Base-by-base conservation (phyloP, 2,113 vertebrate species). In the Campylorhamphus procurvoides region DNA sequence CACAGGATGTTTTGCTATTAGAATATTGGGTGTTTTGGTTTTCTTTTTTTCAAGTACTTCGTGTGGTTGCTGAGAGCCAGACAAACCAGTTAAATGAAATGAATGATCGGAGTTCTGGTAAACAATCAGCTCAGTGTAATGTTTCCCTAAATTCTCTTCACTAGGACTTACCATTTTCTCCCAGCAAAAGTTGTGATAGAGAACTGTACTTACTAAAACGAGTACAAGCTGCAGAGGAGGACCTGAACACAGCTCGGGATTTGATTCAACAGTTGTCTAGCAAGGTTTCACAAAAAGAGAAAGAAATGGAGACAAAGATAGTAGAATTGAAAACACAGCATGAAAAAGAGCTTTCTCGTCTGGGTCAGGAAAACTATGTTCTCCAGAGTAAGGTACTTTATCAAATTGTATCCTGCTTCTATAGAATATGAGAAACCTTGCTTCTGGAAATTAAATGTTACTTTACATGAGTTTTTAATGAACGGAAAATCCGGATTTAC, bases 341-440 rank as follows among this genome's bases (percentile, higher is more conserved):
- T 76, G 97, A 97, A 50, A 98, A 97, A 75, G 98, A 99, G 82
- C 95, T 99, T 77, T 96, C 95, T 78, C 93, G 22, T 10, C 91
- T 99, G 55, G 98, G 98, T 90, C 98, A 99, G 94, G 98, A 99
- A 75, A 99, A 99, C 87, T 99, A 97, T 64, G 79, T 99, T 29
- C 98, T 99, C 91, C 98, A 99, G 84, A 98, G 98, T 95, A 99
- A 99, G 98, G 99, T 99, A 97, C 40, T 81, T 44, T 10, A 71
- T 31, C n/a, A 23, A 46, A 9, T 75, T 68, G 14, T 93, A 66
- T 78, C 24, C 20, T 73, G 17, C 80, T 49, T 10, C 83, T 74
- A 2, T 31, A 74, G 52, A 39, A 79, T 28, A 67, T 50, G 24
- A 39, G 68, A 60, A 76, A 23, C 28, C 9, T 14, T 74, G 55